Conservation (phyloP, 2,888 invertebrate species). For the Dicyrtomina minuta region DNA sequence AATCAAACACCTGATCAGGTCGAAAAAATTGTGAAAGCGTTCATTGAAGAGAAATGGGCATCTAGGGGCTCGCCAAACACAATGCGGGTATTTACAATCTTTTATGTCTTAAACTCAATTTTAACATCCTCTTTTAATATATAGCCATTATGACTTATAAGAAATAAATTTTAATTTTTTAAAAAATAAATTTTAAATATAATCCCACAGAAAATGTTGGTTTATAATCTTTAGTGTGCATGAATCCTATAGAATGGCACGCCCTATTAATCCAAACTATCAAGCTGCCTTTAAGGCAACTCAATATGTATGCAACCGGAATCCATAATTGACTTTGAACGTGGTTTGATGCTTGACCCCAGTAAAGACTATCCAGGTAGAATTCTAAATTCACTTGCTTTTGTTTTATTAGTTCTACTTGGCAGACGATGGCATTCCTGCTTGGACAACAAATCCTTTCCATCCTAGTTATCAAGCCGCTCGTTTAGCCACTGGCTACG, state of each 20-base stretch:
- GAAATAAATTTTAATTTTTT: background rate
- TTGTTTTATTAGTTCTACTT: constrained; percentile 37
- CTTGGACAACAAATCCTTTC: constrained; percentile 91
- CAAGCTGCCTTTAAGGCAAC: constrained; percentile 81
- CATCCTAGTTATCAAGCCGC: constrained; percentile 93
- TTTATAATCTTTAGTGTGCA: constrained; percentile 60
- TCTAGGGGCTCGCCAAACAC: constrained; percentile 81
- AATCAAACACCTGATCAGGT: constrained; percentile 79
- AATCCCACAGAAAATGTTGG: background rate
- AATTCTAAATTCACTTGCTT: background rate
- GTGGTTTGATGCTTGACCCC: constrained; percentile 98
- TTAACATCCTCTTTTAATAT: no score
- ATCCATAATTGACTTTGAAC: constrained; percentile 93
- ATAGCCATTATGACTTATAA: no score
- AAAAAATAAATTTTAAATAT: background rate
- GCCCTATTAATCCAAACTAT: constrained; percentile 90
- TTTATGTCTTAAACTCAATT: no score
- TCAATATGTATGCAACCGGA: constrained; percentile 80
- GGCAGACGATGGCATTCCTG: constrained; percentile 57
- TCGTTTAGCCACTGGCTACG: constrained; percentile 73
- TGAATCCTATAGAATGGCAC: constrained; percentile 89
- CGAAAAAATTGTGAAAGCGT: constrained; percentile 73
- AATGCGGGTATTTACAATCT: constrained; percentile 65
- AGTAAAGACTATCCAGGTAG: constrained; percentile 77
- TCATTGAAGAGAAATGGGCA: constrained; percentile 75